Conservation (phyloP, 2,888 invertebrate genomes). For the Parnassius apollo region DNA sequence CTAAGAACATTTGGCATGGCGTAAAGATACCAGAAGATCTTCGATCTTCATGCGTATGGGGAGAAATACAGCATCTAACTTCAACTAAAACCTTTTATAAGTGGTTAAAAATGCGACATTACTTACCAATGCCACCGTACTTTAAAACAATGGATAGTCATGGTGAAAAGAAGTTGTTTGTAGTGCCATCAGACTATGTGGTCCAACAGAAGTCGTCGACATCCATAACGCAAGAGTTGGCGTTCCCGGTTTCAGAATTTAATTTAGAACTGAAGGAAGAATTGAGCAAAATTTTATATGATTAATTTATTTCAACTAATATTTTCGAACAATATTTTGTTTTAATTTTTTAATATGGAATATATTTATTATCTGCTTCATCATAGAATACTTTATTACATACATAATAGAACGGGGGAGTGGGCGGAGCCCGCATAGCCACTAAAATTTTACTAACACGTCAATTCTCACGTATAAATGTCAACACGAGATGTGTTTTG, state of each 20-base stretch:
- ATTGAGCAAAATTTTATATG: slow-evolving; percentile 62
- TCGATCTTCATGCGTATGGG: slow-evolving; percentile 80
- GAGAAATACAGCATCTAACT: slow-evolving; percentile 82
- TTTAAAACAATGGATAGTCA: slow-evolving; percentile 40
- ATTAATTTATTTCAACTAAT: slow-evolving; percentile 31
- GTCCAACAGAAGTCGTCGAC: slow-evolving; percentile 41
- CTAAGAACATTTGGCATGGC: slow-evolving; percentile 76
- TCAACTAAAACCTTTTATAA: slow-evolving; percentile 68
- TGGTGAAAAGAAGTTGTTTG: slow-evolving; percentile 59
- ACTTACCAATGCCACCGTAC: slow-evolving; percentile 62
- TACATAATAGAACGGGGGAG: no score
- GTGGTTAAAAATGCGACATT: slow-evolving; percentile 56
- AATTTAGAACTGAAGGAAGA: slow-evolving; percentile 66
- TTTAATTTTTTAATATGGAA: no score
- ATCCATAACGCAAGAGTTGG: slow-evolving; percentile 51
- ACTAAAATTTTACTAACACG: no score
- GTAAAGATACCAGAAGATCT: slow-evolving; percentile 81
- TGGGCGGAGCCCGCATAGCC: no score
- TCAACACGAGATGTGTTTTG: no score
- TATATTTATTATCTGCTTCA: no score
- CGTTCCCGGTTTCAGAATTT: slow-evolving; percentile 67
- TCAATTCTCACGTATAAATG: no score
- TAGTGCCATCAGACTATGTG: slow-evolving; percentile 67
- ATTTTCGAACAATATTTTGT: no score
- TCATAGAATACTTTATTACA: no score